Conservation (phyloP, 2,888 invertebrate genomes). For the Listrodromus nycthemerus region DNA sequence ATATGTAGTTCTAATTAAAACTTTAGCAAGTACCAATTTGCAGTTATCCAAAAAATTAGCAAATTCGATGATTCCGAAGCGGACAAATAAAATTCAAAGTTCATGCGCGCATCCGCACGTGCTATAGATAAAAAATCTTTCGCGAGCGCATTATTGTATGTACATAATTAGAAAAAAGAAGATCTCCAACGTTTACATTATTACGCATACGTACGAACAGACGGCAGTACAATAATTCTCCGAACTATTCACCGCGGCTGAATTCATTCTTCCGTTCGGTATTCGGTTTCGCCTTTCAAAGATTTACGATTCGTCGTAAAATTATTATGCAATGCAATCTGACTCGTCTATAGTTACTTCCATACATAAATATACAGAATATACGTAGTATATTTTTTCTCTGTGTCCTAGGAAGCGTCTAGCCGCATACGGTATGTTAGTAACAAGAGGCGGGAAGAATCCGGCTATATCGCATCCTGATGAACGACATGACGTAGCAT, state of each 20-base stretch:
- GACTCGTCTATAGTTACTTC: conserved; percentile 80
- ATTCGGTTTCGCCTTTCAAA: conserved; percentile 69
- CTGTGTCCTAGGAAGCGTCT: conserved; percentile 48
- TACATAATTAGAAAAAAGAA: background rate
- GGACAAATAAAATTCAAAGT: conserved; percentile 35
- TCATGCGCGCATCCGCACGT: background rate
- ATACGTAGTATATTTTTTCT: conserved; percentile 35
- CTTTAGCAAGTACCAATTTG: no score
- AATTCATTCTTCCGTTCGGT: conserved; percentile 63
- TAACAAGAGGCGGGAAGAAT: conserved; percentile 37
- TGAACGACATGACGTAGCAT: conserved; percentile 46
- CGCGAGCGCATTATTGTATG: background rate
- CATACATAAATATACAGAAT: conserved; percentile 11
- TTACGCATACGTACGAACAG: conserved; percentile 2
- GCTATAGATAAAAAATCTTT: conserved; percentile 6
- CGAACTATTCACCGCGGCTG: conserved; percentile 54
- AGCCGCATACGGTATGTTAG: conserved; percentile 28
- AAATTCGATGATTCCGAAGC: background rate
- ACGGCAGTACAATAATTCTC: conserved; percentile 50
- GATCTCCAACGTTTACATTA: background rate
- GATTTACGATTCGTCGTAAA: conserved; percentile 76
- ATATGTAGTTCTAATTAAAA: background rate
- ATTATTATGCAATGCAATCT: conserved; percentile 80
- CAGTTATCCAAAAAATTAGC: background rate
- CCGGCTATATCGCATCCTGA: background rate